phyloP scores from a whole-genome alignment of 2,888 invertebrate genomes.

The Fragum fragum region DNA sequence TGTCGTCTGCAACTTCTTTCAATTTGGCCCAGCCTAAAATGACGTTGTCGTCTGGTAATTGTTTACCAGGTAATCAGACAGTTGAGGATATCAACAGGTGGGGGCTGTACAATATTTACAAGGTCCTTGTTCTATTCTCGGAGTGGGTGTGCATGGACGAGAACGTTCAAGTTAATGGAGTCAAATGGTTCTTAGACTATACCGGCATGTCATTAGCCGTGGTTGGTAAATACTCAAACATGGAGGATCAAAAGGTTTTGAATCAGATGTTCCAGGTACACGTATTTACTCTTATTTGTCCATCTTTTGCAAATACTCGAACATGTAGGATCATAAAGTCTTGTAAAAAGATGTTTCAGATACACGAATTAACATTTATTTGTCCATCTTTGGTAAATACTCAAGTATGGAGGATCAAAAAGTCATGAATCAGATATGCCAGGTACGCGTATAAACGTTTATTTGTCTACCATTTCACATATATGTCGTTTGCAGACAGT shows the following conservation, averaged over 20 bases:
- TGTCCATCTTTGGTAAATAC: too few relatives aligned
- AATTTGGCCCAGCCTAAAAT: too few relatives aligned
- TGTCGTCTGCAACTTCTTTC: too few relatives aligned
- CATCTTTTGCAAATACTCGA: too few relatives aligned
- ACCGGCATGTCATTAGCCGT: background rate
- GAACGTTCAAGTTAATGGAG: slow-evolving; percentile 5
- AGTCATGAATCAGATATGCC: background rate
- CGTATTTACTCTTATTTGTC: too few relatives aligned
- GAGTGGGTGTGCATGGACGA: slow-evolving; percentile 6
- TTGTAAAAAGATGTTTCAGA: too few relatives aligned
- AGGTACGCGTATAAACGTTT: too few relatives aligned
- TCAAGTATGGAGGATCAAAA: too few relatives aligned
- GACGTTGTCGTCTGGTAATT: background rate
- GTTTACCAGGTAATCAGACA: background rate
- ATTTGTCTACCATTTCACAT: too few relatives aligned
- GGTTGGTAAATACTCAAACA: background rate
- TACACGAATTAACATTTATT: too few relatives aligned
- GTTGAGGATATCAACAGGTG: background rate
- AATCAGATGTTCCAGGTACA: slow-evolving; percentile 1
- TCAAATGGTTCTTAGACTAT: slow-evolving; percentile 1
- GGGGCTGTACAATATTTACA: background rate
- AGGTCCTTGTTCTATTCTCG: background rate
- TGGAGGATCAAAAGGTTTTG: background rate
- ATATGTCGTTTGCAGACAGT: too few relatives aligned
- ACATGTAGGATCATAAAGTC: too few relatives aligned